Percentiles rank a stretch among this genome's conserved stretches.
These are phyloP conservation scores for Leptopilina clavipes DNA, from an alignment of 1,140 invertebrate genomes.

Conservation along the genomic window DNA sequence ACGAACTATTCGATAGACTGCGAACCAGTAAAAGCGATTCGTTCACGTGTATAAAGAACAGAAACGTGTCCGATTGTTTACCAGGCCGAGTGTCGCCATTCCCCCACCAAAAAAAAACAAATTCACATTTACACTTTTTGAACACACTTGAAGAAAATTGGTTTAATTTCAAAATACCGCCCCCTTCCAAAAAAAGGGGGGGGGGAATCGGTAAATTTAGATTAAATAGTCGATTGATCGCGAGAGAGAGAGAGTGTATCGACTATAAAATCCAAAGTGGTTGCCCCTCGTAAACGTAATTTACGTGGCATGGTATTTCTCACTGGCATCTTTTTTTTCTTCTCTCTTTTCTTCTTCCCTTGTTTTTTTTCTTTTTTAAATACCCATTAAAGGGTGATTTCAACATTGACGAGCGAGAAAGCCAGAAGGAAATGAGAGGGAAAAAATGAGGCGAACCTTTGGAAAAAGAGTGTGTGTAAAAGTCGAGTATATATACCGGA, in stretches of 20 bases:
- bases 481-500: neutral
- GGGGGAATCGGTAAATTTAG: neutral
- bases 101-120: too few relatives aligned
- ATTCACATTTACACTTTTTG: neutral
- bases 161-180: neutral
- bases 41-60: constrained; percentile 38
- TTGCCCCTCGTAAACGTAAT: constrained; percentile 21
- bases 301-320: neutral
- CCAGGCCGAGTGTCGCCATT: constrained; percentile 45
- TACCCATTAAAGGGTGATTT: constrained; percentile 16
- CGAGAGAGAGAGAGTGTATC: neutral
- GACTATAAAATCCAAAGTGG: constrained; percentile 18
- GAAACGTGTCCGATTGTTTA: constrained; percentile 45
- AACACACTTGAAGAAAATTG: neutral
- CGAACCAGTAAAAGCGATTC: neutral
- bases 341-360: neutral
- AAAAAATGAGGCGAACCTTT: neutral
- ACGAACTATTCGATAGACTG: neutral
- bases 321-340: neutral
- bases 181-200: neutral
- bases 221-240: constrained; percentile 14
- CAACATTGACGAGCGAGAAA: constrained; percentile 8
- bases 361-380: neutral
- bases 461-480: neutral
- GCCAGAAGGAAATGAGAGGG: neutral